Percentiles rank a stretch among this genome's conserved stretches.
These are phyloP conservation scores for Carpatolechia fugitivella DNA, from an alignment of 2,888 invertebrate genomes.

Conservation along the genomic window DNA sequence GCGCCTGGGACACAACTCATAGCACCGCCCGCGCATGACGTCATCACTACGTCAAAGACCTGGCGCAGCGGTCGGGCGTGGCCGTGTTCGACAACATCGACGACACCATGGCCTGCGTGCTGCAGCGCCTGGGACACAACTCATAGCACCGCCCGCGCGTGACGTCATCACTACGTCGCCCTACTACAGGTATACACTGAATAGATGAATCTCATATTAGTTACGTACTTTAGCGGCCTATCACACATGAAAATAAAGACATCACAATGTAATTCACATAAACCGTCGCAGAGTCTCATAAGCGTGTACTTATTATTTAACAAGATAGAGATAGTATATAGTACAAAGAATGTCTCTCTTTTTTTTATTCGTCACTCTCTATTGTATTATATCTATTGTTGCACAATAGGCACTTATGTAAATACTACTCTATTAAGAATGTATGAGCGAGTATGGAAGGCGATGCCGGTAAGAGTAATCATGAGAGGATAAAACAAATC, in stretches of 20 bases:
- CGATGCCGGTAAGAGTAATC: constrained; percentile 55
- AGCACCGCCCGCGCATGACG: background rate
- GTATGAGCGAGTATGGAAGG: constrained; percentile 61
- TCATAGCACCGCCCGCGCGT: background rate
- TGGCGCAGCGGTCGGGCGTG: constrained; percentile 85
- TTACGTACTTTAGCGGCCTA: constrained; percentile 39
- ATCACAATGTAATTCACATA: constrained; percentile 62
- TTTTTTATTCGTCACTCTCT: constrained; percentile 74
- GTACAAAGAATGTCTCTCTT: constrained; percentile 77
- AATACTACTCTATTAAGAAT: constrained; percentile 49
- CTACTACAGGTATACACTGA: constrained; percentile 7
- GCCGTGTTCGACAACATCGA: constrained; percentile 92
- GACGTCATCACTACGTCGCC: background rate
- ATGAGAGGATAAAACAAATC: constrained; percentile 63
- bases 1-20: constrained; percentile 35
- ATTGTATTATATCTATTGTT: constrained; percentile 61
- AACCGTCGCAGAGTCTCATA: constrained; percentile 69
- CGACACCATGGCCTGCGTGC: constrained; percentile 89
- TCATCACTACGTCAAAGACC: background rate
- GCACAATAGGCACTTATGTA: constrained; percentile 51
- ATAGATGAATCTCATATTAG: constrained; percentile 39
- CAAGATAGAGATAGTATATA: constrained; percentile 70
- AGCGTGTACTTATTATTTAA: constrained; percentile 67
- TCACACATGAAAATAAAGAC: constrained; percentile 61
- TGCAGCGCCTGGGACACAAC: constrained; percentile 58